Evolutionary conservation across 2,888 invertebrate species (phyloP), one percentile per base, ranked within the genome.

Genomic region (Apomyelois bistriatella): DNA sequence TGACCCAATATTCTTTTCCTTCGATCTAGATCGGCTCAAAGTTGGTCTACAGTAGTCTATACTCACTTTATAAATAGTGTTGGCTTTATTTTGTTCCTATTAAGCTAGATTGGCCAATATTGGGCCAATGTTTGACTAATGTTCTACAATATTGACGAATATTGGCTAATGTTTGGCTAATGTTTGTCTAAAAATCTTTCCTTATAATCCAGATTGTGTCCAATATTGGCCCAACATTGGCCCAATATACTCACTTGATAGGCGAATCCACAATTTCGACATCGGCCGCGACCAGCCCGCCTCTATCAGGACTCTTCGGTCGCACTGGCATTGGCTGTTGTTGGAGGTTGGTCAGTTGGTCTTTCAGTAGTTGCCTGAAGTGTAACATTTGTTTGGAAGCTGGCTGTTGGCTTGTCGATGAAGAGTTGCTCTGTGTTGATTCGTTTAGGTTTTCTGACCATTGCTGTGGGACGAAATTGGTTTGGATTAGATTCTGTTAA

Each of bases 331-430:
- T 13, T 0, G 47, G 52, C 15, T 64, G 66, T 8, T 65, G 74
- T 30, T 81, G 82, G 0, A 86, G 48, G 2, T 62, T 79, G 51
- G 54, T 71, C 5, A 89, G 66, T 37, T 88, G 86, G 0, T 82
- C 80, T 41, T 85, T 81, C 6, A 90, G 50, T 5, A 88, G 60
- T 22, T 85, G 82, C 0, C 90, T 62, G 61, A 84, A 85, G 63
- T 87, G 83, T 1, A 82, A 53, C 46, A 87, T 82, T 36, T 86
- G 85, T 40, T 82, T 82, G 0, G 88, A 85, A 10, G 70, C 52
- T 57, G 92, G 76, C 74, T 91, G 76, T 74, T 92, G 74, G 71
- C 90, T 78, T 56, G 87, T 67, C 76, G 82, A 72, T 0, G 83
- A 84, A 0, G 82, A 72, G 62, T 90, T 83, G 58, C 85, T 85